phyloP scores from a whole-genome alignment of 30 jellyfish, hydroid and myxozoan species.

The Aurelia sp. region DNA sequence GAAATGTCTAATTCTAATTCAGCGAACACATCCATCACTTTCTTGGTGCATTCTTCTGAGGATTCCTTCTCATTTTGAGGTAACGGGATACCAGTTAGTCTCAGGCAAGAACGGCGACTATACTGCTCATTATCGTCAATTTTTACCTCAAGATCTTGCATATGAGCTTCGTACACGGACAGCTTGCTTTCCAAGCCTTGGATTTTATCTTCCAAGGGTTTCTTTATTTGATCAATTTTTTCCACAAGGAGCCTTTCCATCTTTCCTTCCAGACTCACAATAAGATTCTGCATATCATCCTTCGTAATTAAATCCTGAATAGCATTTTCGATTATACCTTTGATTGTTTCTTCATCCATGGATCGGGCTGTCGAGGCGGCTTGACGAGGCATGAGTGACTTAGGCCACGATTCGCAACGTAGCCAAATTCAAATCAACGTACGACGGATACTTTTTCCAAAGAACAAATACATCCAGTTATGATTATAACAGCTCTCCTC shows the following conservation, averaged over 20 bases:
- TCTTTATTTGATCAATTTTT: background rate
- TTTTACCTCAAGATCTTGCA: conserved; percentile 38
- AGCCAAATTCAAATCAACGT: too few relatives aligned
- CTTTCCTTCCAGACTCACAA: background rate
- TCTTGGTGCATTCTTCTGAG: conserved; percentile 22
- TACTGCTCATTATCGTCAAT: conserved; percentile 51
- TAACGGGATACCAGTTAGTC: conserved; percentile 36
- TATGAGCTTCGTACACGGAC: conserved; percentile 46
- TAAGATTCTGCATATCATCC: too few relatives aligned
- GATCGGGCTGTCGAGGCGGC: too few relatives aligned
- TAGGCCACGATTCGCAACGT: too few relatives aligned
- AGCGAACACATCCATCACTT: conserved; percentile 26
- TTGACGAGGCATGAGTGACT: too few relatives aligned
- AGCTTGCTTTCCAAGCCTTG: conserved; percentile 31
- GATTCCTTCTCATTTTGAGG: background rate
- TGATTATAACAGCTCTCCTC: too few relatives aligned
- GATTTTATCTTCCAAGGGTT: conserved; percentile 33
- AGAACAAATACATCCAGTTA: too few relatives aligned
- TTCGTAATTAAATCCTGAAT: too few relatives aligned
- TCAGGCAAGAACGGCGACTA: conserved; percentile 56
- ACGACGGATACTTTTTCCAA: too few relatives aligned
- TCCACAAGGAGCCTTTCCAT: conserved; percentile 3
- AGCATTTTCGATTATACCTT: too few relatives aligned
- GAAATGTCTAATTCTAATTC: conserved; percentile 27
- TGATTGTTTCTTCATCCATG: too few relatives aligned